Conservation (phyloP, 1,140 invertebrate species). For the Heterodera carotae region DNA sequence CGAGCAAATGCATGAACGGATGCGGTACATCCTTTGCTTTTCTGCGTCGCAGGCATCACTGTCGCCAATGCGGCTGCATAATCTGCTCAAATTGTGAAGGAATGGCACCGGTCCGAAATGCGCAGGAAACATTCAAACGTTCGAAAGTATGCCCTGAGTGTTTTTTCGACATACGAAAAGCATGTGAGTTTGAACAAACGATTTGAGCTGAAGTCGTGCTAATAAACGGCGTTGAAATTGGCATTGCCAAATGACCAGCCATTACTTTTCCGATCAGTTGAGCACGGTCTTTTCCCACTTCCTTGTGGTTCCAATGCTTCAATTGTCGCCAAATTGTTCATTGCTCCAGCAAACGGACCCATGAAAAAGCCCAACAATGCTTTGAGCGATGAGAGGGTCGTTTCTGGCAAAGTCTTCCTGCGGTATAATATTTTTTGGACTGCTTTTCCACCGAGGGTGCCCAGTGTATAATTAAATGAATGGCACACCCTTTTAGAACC, state of each 20-base stretch:
- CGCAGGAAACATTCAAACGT: constrained; percentile 29
- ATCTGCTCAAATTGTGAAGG: constrained; percentile 51
- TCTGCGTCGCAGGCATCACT: constrained; percentile 49
- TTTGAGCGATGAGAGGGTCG: constrained; percentile 24
- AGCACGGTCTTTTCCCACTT: neutral
- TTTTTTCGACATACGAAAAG: constrained; percentile 35
- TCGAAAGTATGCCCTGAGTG: constrained; percentile 54
- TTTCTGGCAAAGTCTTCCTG: constrained; percentile 48
- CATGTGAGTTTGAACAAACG: constrained; percentile 44
- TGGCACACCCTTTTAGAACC: neutral
- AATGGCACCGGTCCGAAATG: constrained; percentile 45
- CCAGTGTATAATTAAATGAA: too few species aligned
- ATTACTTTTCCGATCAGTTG: neutral
- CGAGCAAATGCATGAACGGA: constrained; percentile 50
- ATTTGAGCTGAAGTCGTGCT: neutral
- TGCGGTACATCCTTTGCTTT: constrained; percentile 52
- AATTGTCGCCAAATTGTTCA: constrained; percentile 39
- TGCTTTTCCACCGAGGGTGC: neutral
- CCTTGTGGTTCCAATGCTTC: constrained; percentile 2
- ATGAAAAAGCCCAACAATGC: constrained; percentile 34
- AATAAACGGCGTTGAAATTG: too few species aligned
- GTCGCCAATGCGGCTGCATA: constrained; percentile 52
- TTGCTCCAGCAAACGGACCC: constrained; percentile 41
- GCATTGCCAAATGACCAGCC: neutral
- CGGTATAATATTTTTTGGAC: constrained; percentile 34